phyloP scores from a whole-genome alignment of 2,113 vertebrate genomes.

The Leptodactylus fuscus region DNA sequence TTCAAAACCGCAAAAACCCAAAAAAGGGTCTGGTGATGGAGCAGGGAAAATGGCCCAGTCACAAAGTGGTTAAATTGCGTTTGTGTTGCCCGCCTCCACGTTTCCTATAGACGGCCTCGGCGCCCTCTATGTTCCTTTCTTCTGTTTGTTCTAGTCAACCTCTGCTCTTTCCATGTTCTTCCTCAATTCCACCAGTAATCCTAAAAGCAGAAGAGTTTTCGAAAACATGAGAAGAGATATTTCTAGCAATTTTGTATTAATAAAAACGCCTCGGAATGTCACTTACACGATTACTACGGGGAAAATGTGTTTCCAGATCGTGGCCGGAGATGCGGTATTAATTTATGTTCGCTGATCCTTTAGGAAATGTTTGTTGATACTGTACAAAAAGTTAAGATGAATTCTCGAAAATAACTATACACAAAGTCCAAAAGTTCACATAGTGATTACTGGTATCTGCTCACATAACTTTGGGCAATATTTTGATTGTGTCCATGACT shows the following conservation, averaged over 20 bases:
- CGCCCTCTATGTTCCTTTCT: neutral
- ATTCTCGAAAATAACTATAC: neutral
- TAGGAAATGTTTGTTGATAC: neutral
- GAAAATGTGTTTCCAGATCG: neutral
- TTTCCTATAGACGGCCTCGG: no score
- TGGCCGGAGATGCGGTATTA: neutral
- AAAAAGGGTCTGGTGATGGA: no score
- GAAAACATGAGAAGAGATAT: neutral
- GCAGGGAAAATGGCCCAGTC: no score
- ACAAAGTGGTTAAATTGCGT: no score
- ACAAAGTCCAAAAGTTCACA: neutral
- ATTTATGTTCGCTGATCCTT: constrained; percentile 19
- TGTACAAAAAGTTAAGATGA: neutral
- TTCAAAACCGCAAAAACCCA: no score
- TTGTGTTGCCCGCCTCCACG: neutral
- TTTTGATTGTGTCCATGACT: no score
- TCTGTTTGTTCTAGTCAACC: neutral
- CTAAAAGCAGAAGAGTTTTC: neutral
- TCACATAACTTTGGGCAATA: neutral
- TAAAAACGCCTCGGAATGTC: neutral
- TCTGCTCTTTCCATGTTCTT: neutral
- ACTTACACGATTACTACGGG: constrained; percentile 12
- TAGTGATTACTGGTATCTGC: neutral
- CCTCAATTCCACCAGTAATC: neutral
- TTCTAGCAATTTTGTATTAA: neutral